Conservation (phyloP, 2,888 invertebrate genomes). For the Eupithecia tripunctaria region DNA sequence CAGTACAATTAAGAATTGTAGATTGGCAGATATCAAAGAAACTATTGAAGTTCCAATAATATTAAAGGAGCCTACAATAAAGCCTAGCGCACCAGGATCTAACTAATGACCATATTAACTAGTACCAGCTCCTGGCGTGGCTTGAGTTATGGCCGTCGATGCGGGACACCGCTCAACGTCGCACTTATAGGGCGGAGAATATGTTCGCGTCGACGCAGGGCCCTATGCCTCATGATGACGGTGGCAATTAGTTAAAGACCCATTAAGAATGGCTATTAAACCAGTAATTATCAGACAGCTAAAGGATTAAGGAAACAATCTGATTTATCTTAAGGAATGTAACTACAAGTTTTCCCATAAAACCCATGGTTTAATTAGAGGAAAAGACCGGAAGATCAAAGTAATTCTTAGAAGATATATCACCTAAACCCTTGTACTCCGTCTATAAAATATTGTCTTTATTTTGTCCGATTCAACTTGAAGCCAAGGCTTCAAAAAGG, state of each 20-base stretch:
- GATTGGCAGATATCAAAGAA: background rate
- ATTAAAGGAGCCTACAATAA: constrained; percentile 6
- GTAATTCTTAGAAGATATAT: background rate
- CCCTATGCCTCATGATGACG: constrained; percentile 46
- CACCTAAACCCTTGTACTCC: background rate
- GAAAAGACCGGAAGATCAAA: background rate
- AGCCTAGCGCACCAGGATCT: constrained; percentile 19
- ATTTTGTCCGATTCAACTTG: background rate
- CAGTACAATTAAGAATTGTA: background rate
- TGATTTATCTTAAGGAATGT: constrained; percentile 27
- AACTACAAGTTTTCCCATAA: background rate
- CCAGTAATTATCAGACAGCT: constrained; percentile 29
- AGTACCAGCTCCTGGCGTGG: constrained; percentile 45
- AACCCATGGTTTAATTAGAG: background rate
- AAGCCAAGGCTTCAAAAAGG: background rate
- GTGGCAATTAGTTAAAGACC: constrained; percentile 47
- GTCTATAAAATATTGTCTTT: background rate
- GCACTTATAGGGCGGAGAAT: constrained; percentile 45
- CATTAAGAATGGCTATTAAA: constrained; percentile 45
- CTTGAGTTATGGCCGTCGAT: constrained; percentile 44
- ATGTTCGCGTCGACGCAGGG: constrained; percentile 40
- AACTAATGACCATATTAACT: constrained; percentile 43
- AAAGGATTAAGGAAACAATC: constrained; percentile 31
- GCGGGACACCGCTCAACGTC: constrained; percentile 51
- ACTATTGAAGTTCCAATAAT: background rate